These are phyloP conservation scores for Epirrita christyi DNA, from an alignment of 2,888 invertebrate genomes.

Conservation along the genomic window DNA sequence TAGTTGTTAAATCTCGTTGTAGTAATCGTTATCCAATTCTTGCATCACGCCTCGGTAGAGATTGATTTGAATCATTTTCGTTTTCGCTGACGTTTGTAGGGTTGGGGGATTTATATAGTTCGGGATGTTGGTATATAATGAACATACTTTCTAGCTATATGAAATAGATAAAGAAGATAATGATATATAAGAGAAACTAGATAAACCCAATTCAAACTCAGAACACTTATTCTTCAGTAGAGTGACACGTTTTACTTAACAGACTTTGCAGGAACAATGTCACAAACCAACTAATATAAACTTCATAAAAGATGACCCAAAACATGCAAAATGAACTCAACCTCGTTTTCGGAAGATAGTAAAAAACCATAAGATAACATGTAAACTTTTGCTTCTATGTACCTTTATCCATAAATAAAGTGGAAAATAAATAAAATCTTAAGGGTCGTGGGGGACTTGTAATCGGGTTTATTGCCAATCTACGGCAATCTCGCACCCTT, in stretches of 20 bases:
- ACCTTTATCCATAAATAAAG: slow-evolving; percentile 7
- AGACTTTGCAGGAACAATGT: too few relatives aligned
- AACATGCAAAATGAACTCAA: too few relatives aligned
- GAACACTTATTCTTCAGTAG: too few relatives aligned
- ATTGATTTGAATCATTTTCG: slow-evolving; percentile 33
- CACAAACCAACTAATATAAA: too few relatives aligned
- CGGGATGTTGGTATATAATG: not conserved
- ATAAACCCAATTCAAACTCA: not conserved
- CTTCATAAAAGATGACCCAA: too few relatives aligned
- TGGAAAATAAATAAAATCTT: slow-evolving; percentile 32
- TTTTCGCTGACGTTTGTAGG: slow-evolving; percentile 34
- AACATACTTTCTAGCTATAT: not conserved
- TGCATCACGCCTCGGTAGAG: slow-evolving; percentile 25
- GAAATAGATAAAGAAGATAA: not conserved
- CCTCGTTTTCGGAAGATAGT: too few relatives aligned
- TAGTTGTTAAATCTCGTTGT: slow-evolving; percentile 29
- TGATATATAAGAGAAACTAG: too few relatives aligned
- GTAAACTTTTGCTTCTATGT: too few relatives aligned
- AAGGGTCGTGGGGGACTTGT: slow-evolving; percentile 40
- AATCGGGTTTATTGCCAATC: slow-evolving; percentile 55
- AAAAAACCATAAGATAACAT: too few relatives aligned
- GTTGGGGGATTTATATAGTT: slow-evolving; percentile 6
- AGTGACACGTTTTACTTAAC: too few relatives aligned
- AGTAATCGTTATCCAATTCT: slow-evolving; percentile 38
- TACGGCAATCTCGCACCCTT: slow-evolving; percentile 37